These are phyloP conservation scores for Halocynthia aurantium DNA, from an alignment of 23 tunicate genomes.

Conservation along the genomic window DNA sequence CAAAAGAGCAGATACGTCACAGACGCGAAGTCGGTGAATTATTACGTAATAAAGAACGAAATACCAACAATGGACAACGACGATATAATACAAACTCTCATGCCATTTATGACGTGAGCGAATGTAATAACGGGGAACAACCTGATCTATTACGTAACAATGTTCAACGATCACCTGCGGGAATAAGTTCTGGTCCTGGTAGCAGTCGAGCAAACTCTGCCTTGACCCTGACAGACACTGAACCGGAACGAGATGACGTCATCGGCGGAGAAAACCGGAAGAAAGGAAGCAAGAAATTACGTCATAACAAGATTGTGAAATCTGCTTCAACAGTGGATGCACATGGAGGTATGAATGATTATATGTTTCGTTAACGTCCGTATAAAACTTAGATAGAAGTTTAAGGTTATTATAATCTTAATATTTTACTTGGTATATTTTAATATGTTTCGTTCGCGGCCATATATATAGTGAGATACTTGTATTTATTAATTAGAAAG, in stretches of 20 bases:
- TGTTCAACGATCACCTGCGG: conserved; percentile 3
- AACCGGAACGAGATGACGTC: conserved; percentile 2
- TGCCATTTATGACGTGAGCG: conserved; percentile 10
- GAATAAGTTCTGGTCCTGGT: conserved; percentile 8
- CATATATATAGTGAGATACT: too few species aligned
- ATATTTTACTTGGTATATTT: too few species aligned
- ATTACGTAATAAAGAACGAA: conserved; percentile 11
- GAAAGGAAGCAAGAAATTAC: not conserved
- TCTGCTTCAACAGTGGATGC: conserved; percentile 5
- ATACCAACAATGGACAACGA: not conserved
- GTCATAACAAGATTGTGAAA: not conserved
- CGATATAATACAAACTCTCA: not conserved
- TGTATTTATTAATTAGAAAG: too few species aligned
- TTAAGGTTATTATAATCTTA: too few species aligned
- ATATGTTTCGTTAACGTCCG: too few species aligned
- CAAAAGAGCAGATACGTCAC: conserved; percentile 16
- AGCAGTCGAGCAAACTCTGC: conserved; percentile 15
- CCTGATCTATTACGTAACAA: too few species aligned
- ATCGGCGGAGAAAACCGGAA: not conserved
- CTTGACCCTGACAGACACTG: not conserved
- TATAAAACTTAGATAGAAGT: too few species aligned
- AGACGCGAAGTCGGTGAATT: conserved; percentile 22
- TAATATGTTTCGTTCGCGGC: too few species aligned
- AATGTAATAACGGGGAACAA: not conserved
- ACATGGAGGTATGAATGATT: not conserved